Conservation (phyloP, 2,113 vertebrate species). For the Mirounga angustirostris region DNA sequence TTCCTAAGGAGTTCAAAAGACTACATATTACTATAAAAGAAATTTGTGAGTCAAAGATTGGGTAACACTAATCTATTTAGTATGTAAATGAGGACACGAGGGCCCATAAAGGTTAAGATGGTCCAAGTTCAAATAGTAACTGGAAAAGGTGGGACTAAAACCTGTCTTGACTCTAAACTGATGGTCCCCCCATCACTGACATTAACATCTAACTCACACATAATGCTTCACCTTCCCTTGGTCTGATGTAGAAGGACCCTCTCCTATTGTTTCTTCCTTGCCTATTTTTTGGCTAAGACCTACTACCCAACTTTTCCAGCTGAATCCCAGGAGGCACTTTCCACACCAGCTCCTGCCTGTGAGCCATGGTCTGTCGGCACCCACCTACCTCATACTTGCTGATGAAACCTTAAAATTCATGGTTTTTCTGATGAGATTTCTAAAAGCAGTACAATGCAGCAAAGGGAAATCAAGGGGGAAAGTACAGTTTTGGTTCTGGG, state of each 20-base stretch:
- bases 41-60: conserved; percentile 30
- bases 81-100: not conserved
- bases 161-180: not conserved
- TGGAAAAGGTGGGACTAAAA: not conserved
- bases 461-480: not conserved
- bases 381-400: not conserved
- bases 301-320: not conserved
- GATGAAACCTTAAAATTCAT: conserved; percentile 42
- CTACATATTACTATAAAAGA: conserved; percentile 7
- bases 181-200: not conserved
- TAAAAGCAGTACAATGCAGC: conserved; percentile 10
- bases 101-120: conserved; percentile 6
- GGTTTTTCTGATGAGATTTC: conserved; percentile 9
- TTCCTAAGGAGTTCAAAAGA: not conserved
- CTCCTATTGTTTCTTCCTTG: not conserved
- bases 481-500: not conserved
- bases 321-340: not conserved
- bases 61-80: conserved; percentile 25
- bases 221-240: not conserved
- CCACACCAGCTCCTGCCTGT: not conserved
- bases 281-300: not conserved
- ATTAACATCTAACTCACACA: not conserved
- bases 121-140: not conserved
- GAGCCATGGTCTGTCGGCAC: not conserved
- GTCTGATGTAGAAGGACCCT: not conserved